Evolutionary conservation across 2,888 invertebrate species (phyloP), one percentile per base, ranked within the genome.

Genomic region (Argyresthia albistria): DNA sequence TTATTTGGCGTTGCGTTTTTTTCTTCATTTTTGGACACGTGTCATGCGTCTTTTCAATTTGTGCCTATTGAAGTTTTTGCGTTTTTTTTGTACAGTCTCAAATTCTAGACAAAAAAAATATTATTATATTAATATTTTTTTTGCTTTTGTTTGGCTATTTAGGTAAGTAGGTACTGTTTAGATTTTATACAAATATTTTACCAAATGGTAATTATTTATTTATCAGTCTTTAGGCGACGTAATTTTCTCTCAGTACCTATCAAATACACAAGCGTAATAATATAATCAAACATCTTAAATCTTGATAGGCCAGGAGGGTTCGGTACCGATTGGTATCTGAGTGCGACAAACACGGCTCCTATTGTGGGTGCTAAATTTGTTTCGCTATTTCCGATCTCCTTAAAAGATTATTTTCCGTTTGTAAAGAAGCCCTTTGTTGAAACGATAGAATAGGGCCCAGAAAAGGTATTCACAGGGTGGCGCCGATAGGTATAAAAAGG

Each of bases 341-440:
- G 59, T 60, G 73, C 70, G 79, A 78, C 82, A 82, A 83, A 81
- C 86, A 76, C 73, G 70, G 71, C 69, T 60, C 71, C 82, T 70
- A 82, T 86, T 86, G 86, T 86, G 72, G 74, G 63, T 65, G 80
- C 77, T 80, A 83, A 87, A 87, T 86, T 86, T 84, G 86, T 84
- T 82, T 73, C 73, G 74, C 76, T 70, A 76, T 80, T 80, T 76
- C 79, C 79, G 83, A 86, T 86, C 78, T 77, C 70, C 75, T 77
- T 73, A 65, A 62, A 61, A 80, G 83, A 84, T 86, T 79, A 80
- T 75, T 76, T 74, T 69, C 69, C 75, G 76, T 79, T 80, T 80
- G 81, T 80, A 66, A 74, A 75, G 73, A 66, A 69, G 66, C 67
- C 64, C 66, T 70, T 73, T 59, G 60, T 37, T 43, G 35, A 51